A percentile compares a stretch with the other conserved stretches of the same genome.
phyloP scores from a whole-genome alignment of 1,140 invertebrate genomes.

The Oreohelix idahoensis region DNA sequence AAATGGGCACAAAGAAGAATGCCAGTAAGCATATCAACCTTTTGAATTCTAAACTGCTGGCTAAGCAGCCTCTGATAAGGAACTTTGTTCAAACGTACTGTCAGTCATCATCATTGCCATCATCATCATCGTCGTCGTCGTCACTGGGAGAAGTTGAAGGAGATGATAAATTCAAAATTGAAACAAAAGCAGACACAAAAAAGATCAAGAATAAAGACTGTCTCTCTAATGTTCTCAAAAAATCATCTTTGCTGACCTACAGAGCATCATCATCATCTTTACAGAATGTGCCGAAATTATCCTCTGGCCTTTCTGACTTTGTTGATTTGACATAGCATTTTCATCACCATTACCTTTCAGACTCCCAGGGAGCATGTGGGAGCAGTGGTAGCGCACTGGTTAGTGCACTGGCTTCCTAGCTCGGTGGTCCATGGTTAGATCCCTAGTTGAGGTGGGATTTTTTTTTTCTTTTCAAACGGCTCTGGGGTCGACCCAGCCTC shows the following conservation, averaged over 20 bases:
- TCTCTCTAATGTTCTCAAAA: neutral
- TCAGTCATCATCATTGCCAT: neutral
- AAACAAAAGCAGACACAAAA: neutral
- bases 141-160: neutral
- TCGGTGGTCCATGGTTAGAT: too few species aligned
- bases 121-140: neutral
- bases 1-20: constrained; percentile 2
- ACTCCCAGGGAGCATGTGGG: too few species aligned
- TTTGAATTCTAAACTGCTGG: neutral
- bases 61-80: constrained; percentile 18
- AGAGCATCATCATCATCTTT: neutral
- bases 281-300: neutral
- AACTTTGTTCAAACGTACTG: neutral
- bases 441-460: too few species aligned
- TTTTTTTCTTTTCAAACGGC: too few species aligned
- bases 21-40: neutral
- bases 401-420: too few species aligned
- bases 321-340: too few species aligned
- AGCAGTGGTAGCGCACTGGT: too few species aligned
- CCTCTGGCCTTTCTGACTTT: neutral
- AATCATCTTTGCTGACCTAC: too few species aligned
- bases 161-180: neutral
- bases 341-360: too few species aligned
- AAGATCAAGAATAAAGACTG: neutral
- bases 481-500: too few species aligned